A percentile compares a stretch with the other conserved stretches of the same genome.
These are phyloP conservation scores for Drosophila repletoides DNA, from an alignment of 1,140 invertebrate species.

Conservation along the genomic window DNA sequence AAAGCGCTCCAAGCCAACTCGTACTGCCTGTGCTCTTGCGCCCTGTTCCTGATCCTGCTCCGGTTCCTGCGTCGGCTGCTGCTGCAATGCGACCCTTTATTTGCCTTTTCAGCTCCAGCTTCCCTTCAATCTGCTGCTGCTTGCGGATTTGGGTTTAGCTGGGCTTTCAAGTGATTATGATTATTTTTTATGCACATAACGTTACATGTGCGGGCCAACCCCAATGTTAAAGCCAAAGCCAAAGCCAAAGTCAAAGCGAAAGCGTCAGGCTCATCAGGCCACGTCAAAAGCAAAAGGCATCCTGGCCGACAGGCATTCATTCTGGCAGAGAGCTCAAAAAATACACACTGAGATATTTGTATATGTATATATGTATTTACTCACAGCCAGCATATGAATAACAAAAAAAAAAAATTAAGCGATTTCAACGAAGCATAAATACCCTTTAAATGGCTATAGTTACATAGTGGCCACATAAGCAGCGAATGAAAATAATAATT, in stretches of 20 bases:
- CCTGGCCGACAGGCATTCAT: slow-evolving; percentile 15
- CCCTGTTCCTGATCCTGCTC: neutral
- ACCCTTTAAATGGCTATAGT: neutral
- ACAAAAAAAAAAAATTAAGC: neutral
- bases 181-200: slow-evolving; percentile 80
- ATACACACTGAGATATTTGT: slow-evolving; percentile 15
- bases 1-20: slow-evolving; percentile 52
- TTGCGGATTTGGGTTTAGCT: slow-evolving; percentile 28
- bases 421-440: slow-evolving; percentile 8
- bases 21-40: neutral
- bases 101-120: slow-evolving; percentile 2
- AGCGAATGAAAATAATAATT: no score
- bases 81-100: slow-evolving; percentile 33
- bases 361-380: no score
- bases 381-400: slow-evolving; percentile 2
- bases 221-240: slow-evolving; percentile 15
- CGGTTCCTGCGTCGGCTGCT: neutral
- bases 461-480: no score
- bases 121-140: neutral
- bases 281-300: slow-evolving; percentile 61
- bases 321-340: slow-evolving; percentile 14
- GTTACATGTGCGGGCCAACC: slow-evolving; percentile 50
- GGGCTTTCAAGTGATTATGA: slow-evolving; percentile 77
- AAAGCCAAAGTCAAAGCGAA: slow-evolving; percentile 31
- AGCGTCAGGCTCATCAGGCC: slow-evolving; percentile 48